Evolutionary conservation across 2,797 vertebrate species (phyloP).

Genomic region (Leucoraja ocellata): DNA sequence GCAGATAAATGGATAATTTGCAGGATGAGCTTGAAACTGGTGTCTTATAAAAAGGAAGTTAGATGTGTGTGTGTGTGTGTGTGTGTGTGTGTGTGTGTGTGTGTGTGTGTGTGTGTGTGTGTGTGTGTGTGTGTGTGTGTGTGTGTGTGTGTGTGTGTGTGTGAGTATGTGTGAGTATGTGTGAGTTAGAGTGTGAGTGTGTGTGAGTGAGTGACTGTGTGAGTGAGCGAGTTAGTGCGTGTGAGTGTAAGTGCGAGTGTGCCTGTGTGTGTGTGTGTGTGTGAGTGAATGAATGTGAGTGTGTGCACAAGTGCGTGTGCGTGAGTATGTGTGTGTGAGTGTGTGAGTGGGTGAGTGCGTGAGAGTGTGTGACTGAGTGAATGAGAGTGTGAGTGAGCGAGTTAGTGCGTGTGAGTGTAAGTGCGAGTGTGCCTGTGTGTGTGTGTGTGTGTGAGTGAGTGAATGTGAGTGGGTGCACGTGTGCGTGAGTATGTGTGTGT

Average conservation of each 20-base stretch:
- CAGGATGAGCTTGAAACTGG: not conserved
- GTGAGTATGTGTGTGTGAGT: not conserved
- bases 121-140: not conserved
- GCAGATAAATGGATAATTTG: not conserved
- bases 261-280: not conserved
- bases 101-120: not conserved
- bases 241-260: no score
- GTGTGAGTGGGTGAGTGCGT: no score
- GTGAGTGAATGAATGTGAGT: not conserved
- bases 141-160: not conserved
- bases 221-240: no score
- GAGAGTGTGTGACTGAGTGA: not conserved
- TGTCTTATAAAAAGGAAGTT: not conserved
- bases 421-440: not conserved
- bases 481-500: not conserved
- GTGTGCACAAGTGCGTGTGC: no score
- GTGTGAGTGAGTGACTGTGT: not conserved
- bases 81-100: not conserved
- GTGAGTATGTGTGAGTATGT: not conserved
- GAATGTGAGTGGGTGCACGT: not conserved
- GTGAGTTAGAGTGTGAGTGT: not conserved
- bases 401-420: no score
- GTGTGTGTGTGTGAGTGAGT: not conserved
- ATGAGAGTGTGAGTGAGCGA: not conserved
- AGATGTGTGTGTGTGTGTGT: no score